Evolutionary conservation across 1,140 invertebrate species (phyloP), one percentile per base, ranked within the genome.

Genomic region (Ephestia elutella): DNA sequence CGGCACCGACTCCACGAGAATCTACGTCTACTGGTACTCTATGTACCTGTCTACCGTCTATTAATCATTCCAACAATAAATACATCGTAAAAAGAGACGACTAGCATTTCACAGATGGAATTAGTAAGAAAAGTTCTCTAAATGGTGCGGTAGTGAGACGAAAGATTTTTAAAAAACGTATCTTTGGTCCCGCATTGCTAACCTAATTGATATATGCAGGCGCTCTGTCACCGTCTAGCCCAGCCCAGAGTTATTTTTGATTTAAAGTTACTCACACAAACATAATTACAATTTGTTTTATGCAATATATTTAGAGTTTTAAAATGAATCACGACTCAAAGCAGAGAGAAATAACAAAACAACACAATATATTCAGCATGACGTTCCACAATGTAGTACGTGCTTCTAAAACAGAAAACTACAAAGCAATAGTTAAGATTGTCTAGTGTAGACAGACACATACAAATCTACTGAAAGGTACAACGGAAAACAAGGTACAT

Each of bases 1-100:
- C n/a, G 25, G 55, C 21, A n/a, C 15, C n/a, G 38, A 44, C 38
- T 44, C 32, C 13, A 44, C 38, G 38, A 15, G 32, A 11, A 38
- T 38, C 32, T 8, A 38, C 13, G 13, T 44, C 55, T 30, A 49
- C 38, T 10, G 9, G 55, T 49, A 56, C 38, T 70, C 57, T 65
- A 70, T 68, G 44, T 49, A 25, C 55, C 49, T 66, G 62, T 60
- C 56, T 51, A 35, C 53, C 62, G 62, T 66, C 70, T 68, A 74
- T 78, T 73, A 70, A 74, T 75, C 71, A 74, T 62, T 58, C 55
- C 18, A 20, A 49, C 21, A 56, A 56, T 28, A 15, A 44, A 20
- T n/a, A 49, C 38, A 17, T 38, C n/a, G 20, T 56, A 56, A 56
- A 49, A 56, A 56, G 55, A 44, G 13, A 44, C 38, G 38, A 15